A percentile compares a stretch with the other conserved stretches of the same genome.
These are phyloP conservation scores for Poeciliopsis turneri DNA, from an alignment of 2,797 vertebrate species.

Conservation along the genomic window DNA sequence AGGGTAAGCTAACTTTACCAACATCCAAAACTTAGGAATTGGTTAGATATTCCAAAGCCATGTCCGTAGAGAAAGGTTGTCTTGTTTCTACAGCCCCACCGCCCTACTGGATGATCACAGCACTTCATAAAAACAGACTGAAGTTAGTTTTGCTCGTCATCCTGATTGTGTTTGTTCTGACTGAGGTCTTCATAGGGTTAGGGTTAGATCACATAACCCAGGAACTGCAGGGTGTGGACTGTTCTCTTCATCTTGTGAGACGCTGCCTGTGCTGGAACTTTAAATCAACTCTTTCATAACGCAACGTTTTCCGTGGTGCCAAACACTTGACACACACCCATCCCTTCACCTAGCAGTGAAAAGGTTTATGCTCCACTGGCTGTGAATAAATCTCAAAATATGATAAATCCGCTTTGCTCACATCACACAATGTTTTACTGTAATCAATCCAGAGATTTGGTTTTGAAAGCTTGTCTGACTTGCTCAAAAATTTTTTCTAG, in stretches of 20 bases:
- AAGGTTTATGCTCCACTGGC: not conserved
- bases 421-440: not conserved
- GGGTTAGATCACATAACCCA: not conserved
- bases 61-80: not conserved
- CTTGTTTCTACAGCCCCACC: not conserved
- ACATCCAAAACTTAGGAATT: conserved; percentile 13
- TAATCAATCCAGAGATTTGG: not conserved
- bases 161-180: not conserved
- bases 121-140: not conserved
- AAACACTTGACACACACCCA: not conserved
- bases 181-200: not conserved
- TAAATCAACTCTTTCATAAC: not conserved
- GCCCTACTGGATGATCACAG: not conserved
- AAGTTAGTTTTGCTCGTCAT: not conserved
- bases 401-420: not conserved
- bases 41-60: not conserved
- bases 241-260: not conserved
- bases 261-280: not conserved
- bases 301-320: not conserved
- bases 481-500: not conserved
- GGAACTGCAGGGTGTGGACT: not conserved
- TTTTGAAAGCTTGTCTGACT: not conserved
- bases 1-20: conserved; percentile 19
- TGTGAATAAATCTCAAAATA: not conserved
- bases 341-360: not conserved